Evolutionary conservation across 2,113 vertebrate genomes (phyloP).

Genomic region (Eulemur rufifrons): DNA sequence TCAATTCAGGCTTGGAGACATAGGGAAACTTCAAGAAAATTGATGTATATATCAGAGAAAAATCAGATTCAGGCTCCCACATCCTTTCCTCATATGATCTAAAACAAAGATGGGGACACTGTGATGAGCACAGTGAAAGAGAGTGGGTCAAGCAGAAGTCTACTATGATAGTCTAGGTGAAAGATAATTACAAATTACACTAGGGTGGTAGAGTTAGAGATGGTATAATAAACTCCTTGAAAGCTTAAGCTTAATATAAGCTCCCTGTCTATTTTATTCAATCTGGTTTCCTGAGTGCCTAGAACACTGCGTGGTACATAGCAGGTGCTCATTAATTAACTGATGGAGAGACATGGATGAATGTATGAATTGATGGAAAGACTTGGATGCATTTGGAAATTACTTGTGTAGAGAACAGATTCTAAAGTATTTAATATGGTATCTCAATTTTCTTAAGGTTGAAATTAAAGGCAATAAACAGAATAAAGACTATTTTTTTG

Average conservation of each 20-base stretch:
- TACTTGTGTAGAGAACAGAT: not conserved
- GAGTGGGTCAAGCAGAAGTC: fast-evolving
- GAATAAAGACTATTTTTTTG: not conserved
- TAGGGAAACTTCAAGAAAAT: not conserved
- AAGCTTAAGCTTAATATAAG: not conserved
- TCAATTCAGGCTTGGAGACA: not conserved
- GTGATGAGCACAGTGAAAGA: not conserved
- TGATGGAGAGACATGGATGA: not conserved
- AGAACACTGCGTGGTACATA: not conserved
- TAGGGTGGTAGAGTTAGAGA: not conserved
- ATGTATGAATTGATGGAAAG: not conserved
- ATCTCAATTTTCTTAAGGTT: not conserved
- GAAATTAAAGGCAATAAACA: slow-evolving; percentile 9
- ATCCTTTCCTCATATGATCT: not conserved
- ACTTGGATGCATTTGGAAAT: not conserved
- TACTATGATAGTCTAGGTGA: not conserved
- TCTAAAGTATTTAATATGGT: not conserved
- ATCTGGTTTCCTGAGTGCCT: not conserved
- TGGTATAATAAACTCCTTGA: not conserved
- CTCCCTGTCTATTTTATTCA: not conserved
- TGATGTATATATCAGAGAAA: not conserved
- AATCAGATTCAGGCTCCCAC: not conserved
- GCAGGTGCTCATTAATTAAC: not conserved
- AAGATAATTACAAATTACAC: not conserved
- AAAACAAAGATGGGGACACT: not conserved